Evolutionary conservation across 2,888 invertebrate species (phyloP).

Genomic region (Neria commutata): DNA sequence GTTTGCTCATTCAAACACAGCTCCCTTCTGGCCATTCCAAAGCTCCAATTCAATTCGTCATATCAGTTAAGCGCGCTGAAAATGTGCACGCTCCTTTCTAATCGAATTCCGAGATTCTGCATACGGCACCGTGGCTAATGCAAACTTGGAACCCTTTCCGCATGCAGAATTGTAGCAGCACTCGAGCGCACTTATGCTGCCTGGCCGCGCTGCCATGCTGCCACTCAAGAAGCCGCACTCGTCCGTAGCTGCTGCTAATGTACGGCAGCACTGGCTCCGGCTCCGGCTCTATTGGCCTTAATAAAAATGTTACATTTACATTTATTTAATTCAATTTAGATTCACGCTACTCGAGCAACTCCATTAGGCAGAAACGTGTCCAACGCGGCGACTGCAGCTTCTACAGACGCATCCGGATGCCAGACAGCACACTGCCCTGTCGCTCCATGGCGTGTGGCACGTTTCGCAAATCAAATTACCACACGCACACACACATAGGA

Average conservation of each 20-base stretch:
- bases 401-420: background rate
- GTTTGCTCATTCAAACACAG: too few relatives aligned
- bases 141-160: background rate
- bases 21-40: too few relatives aligned
- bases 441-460: constrained; percentile 18
- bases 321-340: constrained; percentile 57
- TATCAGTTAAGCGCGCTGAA: too few relatives aligned
- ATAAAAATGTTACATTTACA: constrained; percentile 53
- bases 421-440: background rate
- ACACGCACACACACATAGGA: constrained; percentile 3
- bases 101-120: too few relatives aligned
- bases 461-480: constrained; percentile 51
- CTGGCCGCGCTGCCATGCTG: background rate
- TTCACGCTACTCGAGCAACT: constrained; percentile 60
- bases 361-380: constrained; percentile 60
- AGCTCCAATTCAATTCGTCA: too few relatives aligned
- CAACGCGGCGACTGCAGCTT: constrained; percentile 29
- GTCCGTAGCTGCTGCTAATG: background rate
- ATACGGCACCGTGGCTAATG: background rate
- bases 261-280: constrained; percentile 11
- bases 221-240: too few relatives aligned
- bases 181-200: background rate
- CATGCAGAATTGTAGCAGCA: background rate
- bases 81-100: too few relatives aligned
- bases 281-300: constrained; percentile 43